Evolutionary conservation across 2,113 vertebrate species (phyloP).

Genomic region (Percopsis transmontana): DNA sequence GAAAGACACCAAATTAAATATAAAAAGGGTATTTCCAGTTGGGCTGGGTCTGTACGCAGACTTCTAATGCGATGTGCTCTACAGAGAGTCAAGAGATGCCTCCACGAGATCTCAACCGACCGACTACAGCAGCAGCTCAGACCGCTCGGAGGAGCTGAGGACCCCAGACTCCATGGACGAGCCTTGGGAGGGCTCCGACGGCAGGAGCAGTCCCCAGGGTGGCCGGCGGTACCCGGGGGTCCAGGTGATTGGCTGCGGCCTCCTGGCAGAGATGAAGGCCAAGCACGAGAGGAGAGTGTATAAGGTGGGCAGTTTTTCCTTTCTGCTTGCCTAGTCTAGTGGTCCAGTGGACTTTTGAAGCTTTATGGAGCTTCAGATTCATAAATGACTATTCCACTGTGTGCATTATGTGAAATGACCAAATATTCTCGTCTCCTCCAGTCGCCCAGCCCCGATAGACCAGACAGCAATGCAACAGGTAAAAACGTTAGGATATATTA

Average conservation of each 20-base stretch:
- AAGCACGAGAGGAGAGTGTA: conserved; percentile 93
- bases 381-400: too few relatives aligned
- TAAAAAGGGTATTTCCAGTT: too few relatives aligned
- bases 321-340: background rate
- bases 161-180: conserved; percentile 88
- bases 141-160: conserved; percentile 85
- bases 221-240: conserved; percentile 84
- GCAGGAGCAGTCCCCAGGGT: conserved; percentile 85
- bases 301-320: conserved; percentile 77
- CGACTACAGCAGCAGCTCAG: conserved; percentile 81
- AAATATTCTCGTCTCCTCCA: conserved; percentile 44
- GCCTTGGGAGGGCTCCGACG: conserved; percentile 77
- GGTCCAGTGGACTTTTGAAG: too few relatives aligned
- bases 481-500: too few relatives aligned
- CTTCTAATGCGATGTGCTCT: too few relatives aligned
- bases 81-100: conserved; percentile 50
- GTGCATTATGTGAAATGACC: background rate
- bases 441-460: conserved; percentile 76
- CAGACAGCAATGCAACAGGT: conserved; percentile 85
- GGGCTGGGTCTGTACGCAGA: background rate
- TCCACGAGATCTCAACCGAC: conserved; percentile 61
- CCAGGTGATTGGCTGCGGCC: conserved; percentile 92
- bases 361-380: too few relatives aligned
- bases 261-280: conserved; percentile 96
- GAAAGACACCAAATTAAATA: too few relatives aligned